Evolutionary conservation across 2,797 vertebrate species (phyloP).

Genomic region (Silurus lanzhouensis): DNA sequence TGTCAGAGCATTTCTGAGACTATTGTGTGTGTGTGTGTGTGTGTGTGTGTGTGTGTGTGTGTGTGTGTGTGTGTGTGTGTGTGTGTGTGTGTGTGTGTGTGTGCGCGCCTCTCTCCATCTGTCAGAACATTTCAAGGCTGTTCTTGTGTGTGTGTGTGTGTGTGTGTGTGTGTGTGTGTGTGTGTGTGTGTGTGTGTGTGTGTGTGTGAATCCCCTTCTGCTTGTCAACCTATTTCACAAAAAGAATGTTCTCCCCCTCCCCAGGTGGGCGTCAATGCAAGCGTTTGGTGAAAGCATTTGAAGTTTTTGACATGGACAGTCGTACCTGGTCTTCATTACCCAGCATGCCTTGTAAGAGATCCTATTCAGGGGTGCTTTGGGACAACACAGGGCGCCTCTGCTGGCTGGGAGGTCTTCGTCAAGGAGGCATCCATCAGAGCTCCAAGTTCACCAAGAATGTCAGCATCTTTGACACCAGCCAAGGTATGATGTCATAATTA

Average conservation of each 20-base stretch:
- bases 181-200: slow-evolving; percentile 13
- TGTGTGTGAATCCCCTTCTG: slow-evolving; percentile 17
- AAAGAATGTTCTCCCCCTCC: slow-evolving; percentile 4
- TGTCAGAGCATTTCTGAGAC: slow-evolving; percentile 24
- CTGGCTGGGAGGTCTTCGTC: slow-evolving; percentile 90
- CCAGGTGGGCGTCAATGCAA: slow-evolving; percentile 93
- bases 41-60: slow-evolving; percentile 14
- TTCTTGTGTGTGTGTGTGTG: slow-evolving; percentile 5
- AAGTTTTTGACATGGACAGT: slow-evolving; percentile 88
- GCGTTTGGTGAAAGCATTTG: slow-evolving; percentile 87
- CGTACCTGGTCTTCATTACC: slow-evolving; percentile 88
- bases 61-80: slow-evolving; percentile 24
- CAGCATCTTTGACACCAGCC: slow-evolving; percentile 89
- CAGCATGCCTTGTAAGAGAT: slow-evolving; percentile 88
- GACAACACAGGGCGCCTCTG: slow-evolving; percentile 81
- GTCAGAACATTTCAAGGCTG: slow-evolving; percentile 42
- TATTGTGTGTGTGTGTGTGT: slow-evolving; percentile 4
- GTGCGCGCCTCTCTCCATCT: slow-evolving; percentile 36
- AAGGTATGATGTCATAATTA: slow-evolving; percentile 73
- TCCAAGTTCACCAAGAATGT: slow-evolving; percentile 96
- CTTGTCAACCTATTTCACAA: slow-evolving; percentile 31
- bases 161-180: slow-evolving; percentile 15
- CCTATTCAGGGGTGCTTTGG: slow-evolving; percentile 89
- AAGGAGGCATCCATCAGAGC: slow-evolving; percentile 88
- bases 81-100: slow-evolving; percentile 18